Percentiles rank a stretch among this genome's conserved stretches.
These are phyloP conservation scores for Papilio xuthus DNA, from an alignment of 1,140 invertebrate species.

Conservation along the genomic window DNA sequence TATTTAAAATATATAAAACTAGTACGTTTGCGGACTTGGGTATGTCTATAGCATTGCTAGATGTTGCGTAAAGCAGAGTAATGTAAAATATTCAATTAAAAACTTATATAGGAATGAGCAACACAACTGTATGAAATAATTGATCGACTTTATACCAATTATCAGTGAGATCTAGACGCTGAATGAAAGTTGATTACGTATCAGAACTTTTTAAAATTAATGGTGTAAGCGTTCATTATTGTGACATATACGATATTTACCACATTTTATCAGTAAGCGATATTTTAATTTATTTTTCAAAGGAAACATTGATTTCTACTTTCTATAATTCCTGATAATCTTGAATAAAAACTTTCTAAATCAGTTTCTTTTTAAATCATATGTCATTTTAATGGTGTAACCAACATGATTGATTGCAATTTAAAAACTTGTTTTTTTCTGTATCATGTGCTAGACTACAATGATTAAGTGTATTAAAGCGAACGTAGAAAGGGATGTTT, in stretches of 20 bases:
- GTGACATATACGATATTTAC: neutral
- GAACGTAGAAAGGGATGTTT: no score
- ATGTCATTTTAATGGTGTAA: neutral
- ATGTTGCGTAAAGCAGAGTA: neutral
- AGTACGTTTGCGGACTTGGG: neutral
- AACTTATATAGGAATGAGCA: neutral
- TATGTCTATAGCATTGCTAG: neutral
- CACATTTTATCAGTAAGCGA: neutral
- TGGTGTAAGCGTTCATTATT: neutral
- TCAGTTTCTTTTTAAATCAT: neutral
- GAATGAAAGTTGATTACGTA: slow-evolving; percentile 9
- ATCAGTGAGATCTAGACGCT: slow-evolving; percentile 15
- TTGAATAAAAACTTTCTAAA: neutral
- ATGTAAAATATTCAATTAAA: slow-evolving; percentile 5
- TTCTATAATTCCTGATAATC: slow-evolving; percentile 19
- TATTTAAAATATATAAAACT: no score
- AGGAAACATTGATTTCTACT: slow-evolving; percentile 19
- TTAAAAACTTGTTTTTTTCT: slow-evolving; percentile 1
- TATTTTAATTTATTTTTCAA: slow-evolving; percentile 10
- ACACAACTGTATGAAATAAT: slow-evolving; percentile 15
- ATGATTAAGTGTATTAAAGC: neutral
- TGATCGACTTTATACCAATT: slow-evolving; percentile 10
- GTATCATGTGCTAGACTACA: neutral
- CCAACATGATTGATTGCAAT: neutral
- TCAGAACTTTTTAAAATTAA: slow-evolving; percentile 14